Conservation (phyloP, 2,888 invertebrate species). For the Elegia similella region DNA sequence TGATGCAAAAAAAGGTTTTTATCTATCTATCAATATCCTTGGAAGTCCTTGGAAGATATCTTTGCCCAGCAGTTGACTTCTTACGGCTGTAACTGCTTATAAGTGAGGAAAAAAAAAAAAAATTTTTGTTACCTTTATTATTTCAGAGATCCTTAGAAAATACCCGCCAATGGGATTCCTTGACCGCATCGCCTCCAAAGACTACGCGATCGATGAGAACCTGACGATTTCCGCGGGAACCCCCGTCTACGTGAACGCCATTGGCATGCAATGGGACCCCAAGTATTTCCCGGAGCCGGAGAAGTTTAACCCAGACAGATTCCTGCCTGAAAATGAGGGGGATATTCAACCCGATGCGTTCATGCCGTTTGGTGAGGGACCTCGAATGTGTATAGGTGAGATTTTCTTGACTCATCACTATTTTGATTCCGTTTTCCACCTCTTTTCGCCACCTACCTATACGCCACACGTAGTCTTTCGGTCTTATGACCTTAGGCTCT, state of each 20-base stretch:
- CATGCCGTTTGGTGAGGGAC: slow-evolving; percentile 79
- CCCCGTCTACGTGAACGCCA: slow-evolving; percentile 37
- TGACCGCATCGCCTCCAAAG: slow-evolving; percentile 32
- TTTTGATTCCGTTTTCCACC: no score
- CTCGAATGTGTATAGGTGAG: slow-evolving; percentile 80
- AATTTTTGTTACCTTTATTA: not conserved
- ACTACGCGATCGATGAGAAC: slow-evolving; percentile 40
- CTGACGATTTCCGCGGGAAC: slow-evolving; percentile 40
- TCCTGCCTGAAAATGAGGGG: slow-evolving; percentile 61
- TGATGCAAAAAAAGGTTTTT: no score
- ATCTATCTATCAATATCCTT: no score
- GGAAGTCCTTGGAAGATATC: no score
- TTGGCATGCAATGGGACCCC: slow-evolving; percentile 59
- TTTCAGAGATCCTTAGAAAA: slow-evolving; percentile 51
- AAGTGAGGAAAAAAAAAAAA: no score
- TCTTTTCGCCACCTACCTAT: no score
- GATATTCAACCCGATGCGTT: slow-evolving; percentile 46
- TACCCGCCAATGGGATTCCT: slow-evolving; percentile 49
- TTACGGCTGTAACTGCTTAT: no score
- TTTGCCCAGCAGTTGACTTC: no score
- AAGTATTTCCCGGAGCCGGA: slow-evolving; percentile 73
- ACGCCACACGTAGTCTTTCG: no score
- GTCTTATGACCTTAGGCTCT: no score
- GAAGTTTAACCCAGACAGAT: slow-evolving; percentile 78
- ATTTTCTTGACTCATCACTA: slow-evolving; percentile 15